These are phyloP conservation scores for Drosophila leontia DNA, from an alignment of 1,140 invertebrate species.

Conservation along the genomic window DNA sequence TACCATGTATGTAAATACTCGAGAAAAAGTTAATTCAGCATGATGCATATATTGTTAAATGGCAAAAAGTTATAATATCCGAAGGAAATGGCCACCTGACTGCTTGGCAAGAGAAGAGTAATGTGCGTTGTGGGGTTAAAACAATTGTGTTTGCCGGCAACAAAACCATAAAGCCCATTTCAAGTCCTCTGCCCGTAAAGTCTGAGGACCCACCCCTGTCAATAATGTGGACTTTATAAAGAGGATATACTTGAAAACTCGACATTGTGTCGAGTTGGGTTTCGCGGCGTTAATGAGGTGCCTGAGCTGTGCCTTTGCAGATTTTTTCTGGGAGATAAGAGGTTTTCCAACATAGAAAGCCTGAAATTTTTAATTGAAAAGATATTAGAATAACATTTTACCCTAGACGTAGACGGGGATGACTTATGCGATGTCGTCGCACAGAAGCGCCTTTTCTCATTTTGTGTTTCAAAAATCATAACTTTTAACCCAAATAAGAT, in stretches of 20 bases:
- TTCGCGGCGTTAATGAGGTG: slow-evolving; percentile 73
- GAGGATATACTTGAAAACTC: slow-evolving; percentile 66
- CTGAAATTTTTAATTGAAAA: slow-evolving; percentile 13
- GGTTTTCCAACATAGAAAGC: background rate
- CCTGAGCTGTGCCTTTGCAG: slow-evolving; percentile 8
- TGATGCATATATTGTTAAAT: background rate
- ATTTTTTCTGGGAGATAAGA: slow-evolving; percentile 12
- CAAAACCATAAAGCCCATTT: slow-evolving; percentile 35
- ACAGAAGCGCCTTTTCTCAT: too few species aligned
- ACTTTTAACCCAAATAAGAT: too few species aligned
- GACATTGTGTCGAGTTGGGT: slow-evolving; percentile 67
- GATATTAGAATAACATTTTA: background rate
- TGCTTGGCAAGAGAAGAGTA: slow-evolving; percentile 4
- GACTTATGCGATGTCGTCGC: background rate
- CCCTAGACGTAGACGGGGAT: too few species aligned
- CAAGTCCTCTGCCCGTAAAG: slow-evolving; percentile 1
- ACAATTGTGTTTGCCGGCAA: slow-evolving; percentile 30
- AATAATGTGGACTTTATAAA: slow-evolving; percentile 21
- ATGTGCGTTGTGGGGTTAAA: slow-evolving; percentile 7
- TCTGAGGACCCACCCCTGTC: slow-evolving; percentile 1
- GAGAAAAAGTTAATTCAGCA: background rate
- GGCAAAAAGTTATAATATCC: background rate
- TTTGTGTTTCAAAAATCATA: too few species aligned
- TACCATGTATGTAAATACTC: background rate
- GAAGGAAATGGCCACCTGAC: background rate